phyloP scores from a whole-genome alignment of 2,888 invertebrate species.

The Brenthis ino region DNA sequence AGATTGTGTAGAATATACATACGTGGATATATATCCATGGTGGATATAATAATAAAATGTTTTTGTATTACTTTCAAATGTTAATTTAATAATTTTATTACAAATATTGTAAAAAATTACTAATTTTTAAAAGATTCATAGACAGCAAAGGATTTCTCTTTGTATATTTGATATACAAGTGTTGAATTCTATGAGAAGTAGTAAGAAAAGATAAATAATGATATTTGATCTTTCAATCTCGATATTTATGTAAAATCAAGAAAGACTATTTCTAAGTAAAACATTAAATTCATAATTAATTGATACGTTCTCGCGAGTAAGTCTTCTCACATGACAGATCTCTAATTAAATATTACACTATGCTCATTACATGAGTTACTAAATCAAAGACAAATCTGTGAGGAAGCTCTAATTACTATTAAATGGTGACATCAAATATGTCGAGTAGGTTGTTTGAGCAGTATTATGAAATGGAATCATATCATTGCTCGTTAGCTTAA shows the following conservation, averaged over 20 bases:
- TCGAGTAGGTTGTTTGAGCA: slow-evolving; percentile 3
- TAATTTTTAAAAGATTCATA: too few relatives aligned
- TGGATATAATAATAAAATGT: too few relatives aligned
- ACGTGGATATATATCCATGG: too few relatives aligned
- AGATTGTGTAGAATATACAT: background rate
- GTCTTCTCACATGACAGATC: slow-evolving; percentile 31
- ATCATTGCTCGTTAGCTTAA: slow-evolving; percentile 5
- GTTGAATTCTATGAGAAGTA: too few relatives aligned
- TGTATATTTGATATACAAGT: too few relatives aligned
- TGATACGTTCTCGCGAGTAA: slow-evolving; percentile 30
- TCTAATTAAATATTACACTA: slow-evolving; percentile 42
- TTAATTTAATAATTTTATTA: too few relatives aligned
- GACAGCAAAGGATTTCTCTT: too few relatives aligned
- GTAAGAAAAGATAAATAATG: too few relatives aligned
- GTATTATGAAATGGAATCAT: slow-evolving; percentile 6
- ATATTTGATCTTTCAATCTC: too few relatives aligned
- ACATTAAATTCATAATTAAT: background rate
- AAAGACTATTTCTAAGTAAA: background rate
- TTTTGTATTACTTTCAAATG: too few relatives aligned
- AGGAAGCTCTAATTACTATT: slow-evolving; percentile 36
- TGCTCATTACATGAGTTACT: slow-evolving; percentile 43
- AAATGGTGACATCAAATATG: slow-evolving; percentile 32
- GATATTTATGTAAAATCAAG: too few relatives aligned
- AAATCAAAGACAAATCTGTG: slow-evolving; percentile 49
- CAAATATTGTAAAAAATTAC: too few relatives aligned